Evolutionary conservation across 2,797 vertebrate species (phyloP), one percentile per base, ranked within the genome.

Genomic region (Anguilla obscura): DNA sequence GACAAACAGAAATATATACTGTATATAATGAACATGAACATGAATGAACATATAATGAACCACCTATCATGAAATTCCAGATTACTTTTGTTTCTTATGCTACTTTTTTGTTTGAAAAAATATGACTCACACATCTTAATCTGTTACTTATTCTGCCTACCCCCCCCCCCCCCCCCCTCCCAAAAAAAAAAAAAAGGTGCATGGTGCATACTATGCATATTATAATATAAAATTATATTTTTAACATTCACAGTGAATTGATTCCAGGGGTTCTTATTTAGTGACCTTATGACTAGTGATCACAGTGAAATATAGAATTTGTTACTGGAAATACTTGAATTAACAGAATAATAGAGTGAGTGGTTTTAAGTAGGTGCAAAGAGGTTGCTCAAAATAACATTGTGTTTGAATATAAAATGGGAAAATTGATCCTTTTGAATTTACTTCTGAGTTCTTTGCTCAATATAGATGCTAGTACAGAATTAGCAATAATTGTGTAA

Each of bases 241-340:
- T 21, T 18, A 76, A 36, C 74, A 45, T 79, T 79, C 36, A 79
- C 74, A 18, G 69, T 74, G 69, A 74, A 74, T 30, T 74, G 69
- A 27, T 74, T 27, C 33, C 6, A 5, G 74, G 36, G 18, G 18
- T 69, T 84, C 50, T 84, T 85, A 58, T 48, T 36, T 86, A 80
- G 87, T 80, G 84, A 86, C 84, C 84, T 79, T 79, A 79, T 88
- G 48, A 80, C 71, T 80, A 86, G 54, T 85, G 69, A 85, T 71
- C 56, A 83, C 58, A 27, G 36, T 63, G 40, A 80, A 86, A 82
- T 88, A 52, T 88, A 50, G 18, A 79, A 16, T 48, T 86, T 88
- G 56, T 82, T 82, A 66, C 88, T 88, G 88, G 88, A 86, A 86
- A 40, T 88, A 88, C 88, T 88, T 88, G 88, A 88, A 83, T 56